Percentiles rank a stretch among this genome's conserved stretches.
These are phyloP conservation scores for Ianthella basta DNA, from an alignment of 37 sponge, comb jelly and placozoan species.

Conservation along the genomic window DNA sequence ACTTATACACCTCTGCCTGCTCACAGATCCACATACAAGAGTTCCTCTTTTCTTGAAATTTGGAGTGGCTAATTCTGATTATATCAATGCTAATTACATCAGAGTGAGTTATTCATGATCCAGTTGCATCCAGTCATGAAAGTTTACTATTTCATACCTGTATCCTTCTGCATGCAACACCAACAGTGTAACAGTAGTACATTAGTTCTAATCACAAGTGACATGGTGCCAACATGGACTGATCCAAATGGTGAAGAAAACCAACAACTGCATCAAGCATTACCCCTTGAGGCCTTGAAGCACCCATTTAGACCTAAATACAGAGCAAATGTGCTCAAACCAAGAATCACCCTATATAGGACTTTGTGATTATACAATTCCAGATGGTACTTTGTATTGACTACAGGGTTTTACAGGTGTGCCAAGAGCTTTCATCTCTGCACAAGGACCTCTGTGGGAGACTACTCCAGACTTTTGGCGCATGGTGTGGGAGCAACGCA, in stretches of 20 bases:
- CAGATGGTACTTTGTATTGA: too few species aligned
- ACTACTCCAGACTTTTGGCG: constrained; percentile 89
- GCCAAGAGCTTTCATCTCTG: constrained; percentile 74
- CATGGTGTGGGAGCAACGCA: constrained; percentile 87
- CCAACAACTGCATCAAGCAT: too few species aligned
- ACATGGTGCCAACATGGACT: too few species aligned
- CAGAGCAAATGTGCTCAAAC: too few species aligned
- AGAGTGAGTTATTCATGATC: constrained; percentile 46
- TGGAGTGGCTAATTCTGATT: constrained; percentile 85
- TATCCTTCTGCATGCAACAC: not conserved
- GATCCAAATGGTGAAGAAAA: too few species aligned
- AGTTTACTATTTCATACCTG: not conserved
- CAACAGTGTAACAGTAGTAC: too few species aligned
- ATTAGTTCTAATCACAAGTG: too few species aligned
- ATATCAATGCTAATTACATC: constrained; percentile 92
- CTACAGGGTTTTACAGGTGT: constrained; percentile 50
- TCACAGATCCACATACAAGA: constrained; percentile 77
- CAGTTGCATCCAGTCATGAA: not conserved
- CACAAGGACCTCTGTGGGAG: constrained; percentile 79
- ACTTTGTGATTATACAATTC: too few species aligned
- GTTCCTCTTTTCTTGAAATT: constrained; percentile 86
- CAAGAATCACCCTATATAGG: too few species aligned
- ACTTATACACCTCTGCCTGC: too few species aligned
- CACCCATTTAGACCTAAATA: too few species aligned
- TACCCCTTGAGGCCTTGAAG: too few species aligned